A percentile compares a stretch with the other conserved stretches of the same genome.
Conservation (phyloP, 1,140 invertebrate species). For the Ctenoplectra terminalis region DNA sequence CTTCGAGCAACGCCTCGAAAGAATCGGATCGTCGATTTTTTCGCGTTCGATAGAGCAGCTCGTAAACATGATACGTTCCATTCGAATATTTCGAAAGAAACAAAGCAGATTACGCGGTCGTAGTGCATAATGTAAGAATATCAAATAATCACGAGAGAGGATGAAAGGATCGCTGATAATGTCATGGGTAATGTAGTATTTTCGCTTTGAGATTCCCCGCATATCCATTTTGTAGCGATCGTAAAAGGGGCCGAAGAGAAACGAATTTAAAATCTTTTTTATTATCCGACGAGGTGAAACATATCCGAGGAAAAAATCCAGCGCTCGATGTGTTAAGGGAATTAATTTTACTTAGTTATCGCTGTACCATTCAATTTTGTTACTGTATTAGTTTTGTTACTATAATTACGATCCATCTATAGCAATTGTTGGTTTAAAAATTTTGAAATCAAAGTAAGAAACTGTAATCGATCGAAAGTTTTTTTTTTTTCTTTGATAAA, state of each 20-base stretch:
- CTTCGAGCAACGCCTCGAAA: neutral
- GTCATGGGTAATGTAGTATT: neutral
- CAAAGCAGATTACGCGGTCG: neutral
- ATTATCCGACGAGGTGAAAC: neutral
- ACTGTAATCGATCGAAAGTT: too few species aligned
- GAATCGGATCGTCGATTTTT: neutral
- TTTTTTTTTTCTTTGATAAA: too few species aligned
- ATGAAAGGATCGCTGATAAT: neutral
- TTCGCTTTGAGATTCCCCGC: neutral
- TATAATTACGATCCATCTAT: too few species aligned
- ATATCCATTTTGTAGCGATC: neutral
- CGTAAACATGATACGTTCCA: neutral
- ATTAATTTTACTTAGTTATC: too few species aligned
- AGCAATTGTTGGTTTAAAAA: too few species aligned
- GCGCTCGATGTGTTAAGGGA: too few species aligned
- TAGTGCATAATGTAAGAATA: neutral
- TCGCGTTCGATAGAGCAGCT: neutral
- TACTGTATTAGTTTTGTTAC: too few species aligned
- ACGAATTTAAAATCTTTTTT: slow-evolving; percentile 12
- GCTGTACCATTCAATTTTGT: too few species aligned
- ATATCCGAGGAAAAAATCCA: neutral
- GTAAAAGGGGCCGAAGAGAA: neutral
- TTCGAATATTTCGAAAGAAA: neutral
- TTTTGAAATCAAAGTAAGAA: too few species aligned
- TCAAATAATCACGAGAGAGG: neutral